Base-by-base conservation (phyloP, 2,797 vertebrate genomes). In the Epinephelus malabaricus region DNA sequence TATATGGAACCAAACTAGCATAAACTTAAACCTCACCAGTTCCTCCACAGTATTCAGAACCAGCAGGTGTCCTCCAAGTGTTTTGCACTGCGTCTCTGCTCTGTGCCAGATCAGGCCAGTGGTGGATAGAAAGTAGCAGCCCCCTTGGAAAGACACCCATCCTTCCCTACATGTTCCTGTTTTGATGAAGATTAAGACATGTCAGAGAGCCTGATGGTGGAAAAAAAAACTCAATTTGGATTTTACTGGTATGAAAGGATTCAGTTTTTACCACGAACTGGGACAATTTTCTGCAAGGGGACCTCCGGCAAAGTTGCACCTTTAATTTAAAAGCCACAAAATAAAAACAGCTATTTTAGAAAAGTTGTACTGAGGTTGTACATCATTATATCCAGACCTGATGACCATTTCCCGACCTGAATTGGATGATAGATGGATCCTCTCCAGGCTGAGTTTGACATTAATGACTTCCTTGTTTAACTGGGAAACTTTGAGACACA, bases 81-180 rank as follows among this genome's bases (percentile, higher is more conserved):
- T 13, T 17, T 6, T 21, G 53, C 95, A 95, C 51, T 53, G 69
- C 45, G 85, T 45, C 69, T 94, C 92, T 25, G 94, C 93, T 54
- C 6, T 9, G 46, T 55, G 69, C 95, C 95, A 96, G 69, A 19
- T 79, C 4, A 11, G 1, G 3, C 0, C 1, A 3, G 15, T 1
- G 19, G 12, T 62, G 27, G 94, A 93, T 9, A 86, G 4, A 76
- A 91, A 76, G 77, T 95, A 95, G 81, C 94, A 95, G 64, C 88
- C 89, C 1, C 27, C 72, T 71, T 91, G 60, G 76, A 87, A 94
- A 19, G 83, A 92, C 19, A 63, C 3, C 94, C 94, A 95, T 21
- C 82, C 88, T 3, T 88, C 78, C 15, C 62, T 58, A 72, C 95
- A 96, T 4, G 71, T 3, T 64, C 92, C 95, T 95, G 74, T 27